Conservation (phyloP, 2,113 vertebrate genomes). For the Chaetura pelagica region DNA sequence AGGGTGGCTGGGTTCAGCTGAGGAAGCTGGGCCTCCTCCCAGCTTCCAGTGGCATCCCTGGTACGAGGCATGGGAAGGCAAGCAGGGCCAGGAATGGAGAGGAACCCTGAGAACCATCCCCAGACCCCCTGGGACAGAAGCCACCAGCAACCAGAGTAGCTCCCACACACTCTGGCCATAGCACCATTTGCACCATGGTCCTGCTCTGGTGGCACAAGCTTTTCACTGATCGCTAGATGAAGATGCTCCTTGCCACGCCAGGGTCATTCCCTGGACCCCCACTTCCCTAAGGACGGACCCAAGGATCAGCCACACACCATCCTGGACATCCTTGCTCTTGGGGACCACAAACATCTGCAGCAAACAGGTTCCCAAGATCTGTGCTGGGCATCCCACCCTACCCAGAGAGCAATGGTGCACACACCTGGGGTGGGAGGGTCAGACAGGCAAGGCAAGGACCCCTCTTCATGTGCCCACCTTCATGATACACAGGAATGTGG, state of each 20-base stretch:
- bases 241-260: background rate
- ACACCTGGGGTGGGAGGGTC: rapidly evolving
- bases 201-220: background rate
- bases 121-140: background rate
- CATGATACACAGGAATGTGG: rapidly evolving
- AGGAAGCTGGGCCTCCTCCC: background rate
- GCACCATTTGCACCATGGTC: background rate
- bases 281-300: background rate
- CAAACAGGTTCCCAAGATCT: rapidly evolving
- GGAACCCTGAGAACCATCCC: background rate
- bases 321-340: rapidly evolving
- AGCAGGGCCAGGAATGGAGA: background rate
- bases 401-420: rapidly evolving
- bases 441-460: background rate
- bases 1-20: background rate
- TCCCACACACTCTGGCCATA: rapidly evolving
- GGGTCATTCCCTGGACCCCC: too few species aligned
- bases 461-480: background rate
- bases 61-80: rapidly evolving
- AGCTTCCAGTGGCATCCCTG: background rate
- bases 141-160: rapidly evolving
- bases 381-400: background rate
- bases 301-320: rapidly evolving
- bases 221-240: rapidly evolving
- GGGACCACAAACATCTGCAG: background rate